Conservation (phyloP, 2,113 vertebrate species). For the Kryptolebias marmoratus region DNA sequence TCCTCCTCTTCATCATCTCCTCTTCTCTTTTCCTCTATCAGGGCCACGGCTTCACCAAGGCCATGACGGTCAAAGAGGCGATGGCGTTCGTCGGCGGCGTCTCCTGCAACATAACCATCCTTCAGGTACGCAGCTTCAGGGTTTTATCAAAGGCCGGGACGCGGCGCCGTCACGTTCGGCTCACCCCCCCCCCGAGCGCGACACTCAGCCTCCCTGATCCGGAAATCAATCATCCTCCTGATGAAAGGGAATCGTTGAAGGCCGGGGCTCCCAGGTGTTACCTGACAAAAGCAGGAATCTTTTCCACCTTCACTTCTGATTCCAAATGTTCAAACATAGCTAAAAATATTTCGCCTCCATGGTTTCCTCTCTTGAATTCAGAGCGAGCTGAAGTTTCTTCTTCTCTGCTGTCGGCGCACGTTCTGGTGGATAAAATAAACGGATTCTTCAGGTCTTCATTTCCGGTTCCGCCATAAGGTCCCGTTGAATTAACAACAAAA, state of each 20-base stretch:
- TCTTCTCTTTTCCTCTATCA: slow-evolving; percentile 45
- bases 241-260: slow-evolving; percentile 16
- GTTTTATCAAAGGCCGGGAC: slow-evolving; percentile 8
- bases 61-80: slow-evolving; percentile 90
- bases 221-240: slow-evolving; percentile 6
- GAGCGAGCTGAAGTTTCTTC: not conserved
- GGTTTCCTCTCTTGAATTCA: not conserved
- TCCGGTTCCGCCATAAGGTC: too few relatives aligned
- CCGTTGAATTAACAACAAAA: too few relatives aligned
- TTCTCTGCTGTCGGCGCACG: not conserved
- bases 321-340: not conserved
- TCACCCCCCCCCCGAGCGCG: not conserved
- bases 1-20: not conserved
- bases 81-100: slow-evolving; percentile 90
- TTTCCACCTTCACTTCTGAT: slow-evolving; percentile 8
- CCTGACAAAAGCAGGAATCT: slow-evolving; percentile 8
- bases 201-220: slow-evolving; percentile 6
- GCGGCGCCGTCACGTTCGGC: too few relatives aligned
- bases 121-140: slow-evolving; percentile 69
- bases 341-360: not conserved
- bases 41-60: slow-evolving; percentile 91
- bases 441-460: too few relatives aligned
- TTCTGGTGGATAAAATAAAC: too few relatives aligned
- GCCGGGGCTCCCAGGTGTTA: not conserved
- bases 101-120: slow-evolving; percentile 86